Evolutionary conservation across 35 echinoderm and acorn worm species (phyloP).

Genomic region (Chiridota heheva): DNA sequence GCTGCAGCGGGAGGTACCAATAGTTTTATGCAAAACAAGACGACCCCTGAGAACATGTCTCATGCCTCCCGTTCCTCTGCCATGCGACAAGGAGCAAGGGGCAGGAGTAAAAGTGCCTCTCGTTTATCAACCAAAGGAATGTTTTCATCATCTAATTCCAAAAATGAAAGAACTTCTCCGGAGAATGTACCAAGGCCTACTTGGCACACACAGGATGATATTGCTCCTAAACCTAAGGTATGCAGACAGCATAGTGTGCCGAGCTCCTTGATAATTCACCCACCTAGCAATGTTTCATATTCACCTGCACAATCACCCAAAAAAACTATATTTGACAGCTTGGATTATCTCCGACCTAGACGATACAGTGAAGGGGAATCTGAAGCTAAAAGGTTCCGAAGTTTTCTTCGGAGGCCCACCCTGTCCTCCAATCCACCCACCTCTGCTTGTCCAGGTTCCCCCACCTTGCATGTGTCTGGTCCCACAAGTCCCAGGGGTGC

Average conservation of each 20-base stretch:
- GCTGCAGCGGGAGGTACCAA: too few relatives aligned
- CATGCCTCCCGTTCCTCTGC: too few relatives aligned
- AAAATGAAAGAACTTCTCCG: neutral
- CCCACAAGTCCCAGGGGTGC: too few relatives aligned
- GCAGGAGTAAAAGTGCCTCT: slow-evolving; percentile 33
- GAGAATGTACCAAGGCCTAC: neutral
- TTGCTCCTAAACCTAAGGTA: slow-evolving; percentile 16
- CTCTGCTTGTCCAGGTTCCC: too few relatives aligned
- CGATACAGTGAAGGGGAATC: slow-evolving; percentile 36
- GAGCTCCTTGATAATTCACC: too few relatives aligned
- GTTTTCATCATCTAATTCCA: too few relatives aligned
- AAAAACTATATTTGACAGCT: neutral
- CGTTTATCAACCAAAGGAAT: slow-evolving; percentile 38
- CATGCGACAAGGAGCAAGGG: slow-evolving; percentile 28
- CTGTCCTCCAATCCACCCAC: neutral
- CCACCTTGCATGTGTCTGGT: too few relatives aligned
- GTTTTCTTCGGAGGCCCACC: neutral
- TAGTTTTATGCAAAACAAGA: too few relatives aligned
- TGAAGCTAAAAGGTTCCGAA: too few relatives aligned
- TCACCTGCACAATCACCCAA: neutral
- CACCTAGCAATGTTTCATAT: too few relatives aligned
- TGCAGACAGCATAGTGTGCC: slow-evolving; percentile 5
- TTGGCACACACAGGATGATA: too few relatives aligned
- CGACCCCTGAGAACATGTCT: too few relatives aligned
- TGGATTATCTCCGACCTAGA: slow-evolving; percentile 5